Evolutionary conservation across 2,113 vertebrate species (phyloP).

Genomic region (Xiphophorus maculatus): DNA sequence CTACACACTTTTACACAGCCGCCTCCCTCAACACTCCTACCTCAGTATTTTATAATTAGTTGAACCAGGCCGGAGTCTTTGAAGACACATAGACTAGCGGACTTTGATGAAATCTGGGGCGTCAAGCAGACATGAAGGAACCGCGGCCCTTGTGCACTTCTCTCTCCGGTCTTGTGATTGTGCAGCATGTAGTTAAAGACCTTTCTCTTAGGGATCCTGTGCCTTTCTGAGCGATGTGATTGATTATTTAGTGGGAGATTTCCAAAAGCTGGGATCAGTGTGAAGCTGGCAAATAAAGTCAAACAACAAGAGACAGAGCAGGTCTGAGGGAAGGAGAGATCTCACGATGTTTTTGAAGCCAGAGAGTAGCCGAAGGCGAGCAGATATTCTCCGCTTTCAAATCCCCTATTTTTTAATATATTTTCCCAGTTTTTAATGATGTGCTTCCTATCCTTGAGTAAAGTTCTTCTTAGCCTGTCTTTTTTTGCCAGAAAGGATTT

Average conservation of each 20-base stretch:
- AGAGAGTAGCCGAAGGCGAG: slow-evolving; percentile 77
- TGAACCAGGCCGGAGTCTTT: slow-evolving; percentile 57
- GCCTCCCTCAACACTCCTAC: slow-evolving; percentile 61
- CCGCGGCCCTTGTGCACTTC: slow-evolving; percentile 33
- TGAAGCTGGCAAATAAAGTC: slow-evolving; percentile 74
- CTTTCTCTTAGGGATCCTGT: slow-evolving; percentile 28
- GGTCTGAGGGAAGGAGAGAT: slow-evolving; percentile 74
- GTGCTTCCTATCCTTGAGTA: slow-evolving; percentile 81
- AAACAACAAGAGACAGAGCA: slow-evolving; percentile 75
- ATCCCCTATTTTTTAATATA: slow-evolving; percentile 77
- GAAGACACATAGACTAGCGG: slow-evolving; percentile 60
- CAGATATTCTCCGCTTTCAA: slow-evolving; percentile 72
- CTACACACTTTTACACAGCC: slow-evolving; percentile 46
- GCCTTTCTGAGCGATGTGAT: slow-evolving; percentile 70
- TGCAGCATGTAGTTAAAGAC: slow-evolving; percentile 41
- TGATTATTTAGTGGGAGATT: slow-evolving; percentile 79
- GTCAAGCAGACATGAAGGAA: slow-evolving; percentile 62
- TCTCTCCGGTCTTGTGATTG: slow-evolving; percentile 47
- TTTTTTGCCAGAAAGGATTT: slow-evolving; percentile 68
- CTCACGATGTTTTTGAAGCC: slow-evolving; percentile 75
- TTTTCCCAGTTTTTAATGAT: slow-evolving; percentile 80
- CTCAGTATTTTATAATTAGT: slow-evolving; percentile 77
- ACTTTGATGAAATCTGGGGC: slow-evolving; percentile 68
- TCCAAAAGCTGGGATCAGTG: slow-evolving; percentile 61
- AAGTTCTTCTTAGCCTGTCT: slow-evolving; percentile 74